phyloP scores from a whole-genome alignment of 2,888 invertebrate species.

The Cheilosia urbana region DNA sequence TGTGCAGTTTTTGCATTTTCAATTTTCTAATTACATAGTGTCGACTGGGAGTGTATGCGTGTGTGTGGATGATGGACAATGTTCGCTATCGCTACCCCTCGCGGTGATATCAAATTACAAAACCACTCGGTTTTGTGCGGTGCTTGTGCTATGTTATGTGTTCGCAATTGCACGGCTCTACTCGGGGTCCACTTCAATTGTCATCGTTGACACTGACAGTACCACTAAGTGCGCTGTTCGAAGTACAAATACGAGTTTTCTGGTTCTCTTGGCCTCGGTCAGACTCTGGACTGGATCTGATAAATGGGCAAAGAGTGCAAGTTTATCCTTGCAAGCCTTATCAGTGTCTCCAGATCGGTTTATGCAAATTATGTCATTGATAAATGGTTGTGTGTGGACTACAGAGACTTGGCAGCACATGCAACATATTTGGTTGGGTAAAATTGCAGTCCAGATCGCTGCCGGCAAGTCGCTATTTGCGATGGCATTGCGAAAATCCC shows the following conservation, averaged over 20 bases:
- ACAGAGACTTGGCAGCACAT: slow-evolving; percentile 32
- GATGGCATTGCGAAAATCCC: slow-evolving; percentile 39
- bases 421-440: slow-evolving; percentile 32
- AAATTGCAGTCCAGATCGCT: slow-evolving; percentile 47
- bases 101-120: slow-evolving; percentile 61
- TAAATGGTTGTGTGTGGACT: slow-evolving; percentile 52
- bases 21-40: slow-evolving; percentile 31
- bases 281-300: slow-evolving; percentile 29
- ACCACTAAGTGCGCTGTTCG: not conserved
- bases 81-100: slow-evolving; percentile 26
- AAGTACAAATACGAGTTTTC: slow-evolving; percentile 11
- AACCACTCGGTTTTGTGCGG: slow-evolving; percentile 27
- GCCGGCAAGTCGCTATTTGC: not conserved
- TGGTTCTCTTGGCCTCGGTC: slow-evolving; percentile 26
- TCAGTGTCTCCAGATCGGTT: slow-evolving; percentile 59
- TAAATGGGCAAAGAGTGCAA: slow-evolving; percentile 42
- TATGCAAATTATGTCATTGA: slow-evolving; percentile 74
- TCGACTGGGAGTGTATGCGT: slow-evolving; percentile 1
- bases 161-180: slow-evolving; percentile 31
- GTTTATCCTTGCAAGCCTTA: slow-evolving; percentile 63
- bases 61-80: not conserved
- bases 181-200: slow-evolving; percentile 39
- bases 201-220: slow-evolving; percentile 41
- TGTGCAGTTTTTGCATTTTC: slow-evolving; percentile 14
- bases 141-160: slow-evolving; percentile 12